Conservation (phyloP, 2,113 vertebrate species). For the Lagopus leucura region DNA sequence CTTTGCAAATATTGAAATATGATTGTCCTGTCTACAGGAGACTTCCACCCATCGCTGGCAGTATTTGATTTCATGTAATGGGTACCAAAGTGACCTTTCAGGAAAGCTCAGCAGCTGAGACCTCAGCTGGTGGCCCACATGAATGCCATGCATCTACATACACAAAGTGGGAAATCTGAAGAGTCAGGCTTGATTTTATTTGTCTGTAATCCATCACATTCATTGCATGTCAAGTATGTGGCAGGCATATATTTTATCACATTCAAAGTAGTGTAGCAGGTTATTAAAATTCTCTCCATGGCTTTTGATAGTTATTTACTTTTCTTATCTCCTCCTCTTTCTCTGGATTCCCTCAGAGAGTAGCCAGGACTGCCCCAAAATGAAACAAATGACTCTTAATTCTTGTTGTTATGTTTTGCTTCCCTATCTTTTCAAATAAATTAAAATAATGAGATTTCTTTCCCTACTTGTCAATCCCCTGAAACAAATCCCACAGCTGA, state of each 20-base stretch:
- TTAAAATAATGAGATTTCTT: background rate
- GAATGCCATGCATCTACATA: background rate
- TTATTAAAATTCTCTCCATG: background rate
- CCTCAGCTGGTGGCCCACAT: accelerated
- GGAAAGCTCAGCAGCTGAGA: background rate
- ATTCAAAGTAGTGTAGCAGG: background rate
- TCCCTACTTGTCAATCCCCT: background rate
- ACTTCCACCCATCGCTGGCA: background rate
- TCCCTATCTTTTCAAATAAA: background rate
- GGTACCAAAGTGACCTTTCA: background rate
- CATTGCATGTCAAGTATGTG: background rate
- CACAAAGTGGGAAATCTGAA: background rate
- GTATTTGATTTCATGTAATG: background rate
- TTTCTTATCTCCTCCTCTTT: background rate
- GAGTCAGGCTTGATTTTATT: background rate
- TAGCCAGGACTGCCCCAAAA: background rate
- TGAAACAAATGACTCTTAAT: background rate
- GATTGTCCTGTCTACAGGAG: background rate
- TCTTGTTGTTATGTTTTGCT: background rate
- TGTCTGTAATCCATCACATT: background rate
- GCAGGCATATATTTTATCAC: background rate
- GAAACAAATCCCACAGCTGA: background rate
- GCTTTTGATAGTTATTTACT: background rate
- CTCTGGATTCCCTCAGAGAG: background rate
- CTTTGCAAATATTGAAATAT: background rate